phyloP scores from a whole-genome alignment of 2,888 invertebrate species.

The Drosophila dives region DNA sequence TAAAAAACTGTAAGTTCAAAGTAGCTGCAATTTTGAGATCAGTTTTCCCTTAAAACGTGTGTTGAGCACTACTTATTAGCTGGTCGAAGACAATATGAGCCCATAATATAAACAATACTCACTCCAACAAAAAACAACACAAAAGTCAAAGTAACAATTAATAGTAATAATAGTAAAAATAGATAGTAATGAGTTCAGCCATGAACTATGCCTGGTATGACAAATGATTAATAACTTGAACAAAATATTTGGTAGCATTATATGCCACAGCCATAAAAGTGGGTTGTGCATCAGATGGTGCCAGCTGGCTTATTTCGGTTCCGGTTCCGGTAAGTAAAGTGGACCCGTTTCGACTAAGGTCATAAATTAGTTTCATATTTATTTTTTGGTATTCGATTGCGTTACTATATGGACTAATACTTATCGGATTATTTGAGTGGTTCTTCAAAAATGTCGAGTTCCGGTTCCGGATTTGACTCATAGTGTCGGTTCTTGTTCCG shows the following conservation, averaged over 20 bases:
- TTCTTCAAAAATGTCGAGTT: background rate
- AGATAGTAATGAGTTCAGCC: background rate
- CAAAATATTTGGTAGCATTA: background rate
- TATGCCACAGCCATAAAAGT: background rate
- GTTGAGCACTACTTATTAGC: too few species aligned
- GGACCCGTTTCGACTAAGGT: background rate
- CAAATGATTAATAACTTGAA: background rate
- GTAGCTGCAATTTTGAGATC: slow-evolving; percentile 1
- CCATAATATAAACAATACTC: too few species aligned
- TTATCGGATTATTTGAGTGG: background rate
- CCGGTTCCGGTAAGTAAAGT: background rate
- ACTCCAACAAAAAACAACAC: background rate
- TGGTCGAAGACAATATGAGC: too few species aligned
- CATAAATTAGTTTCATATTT: background rate
- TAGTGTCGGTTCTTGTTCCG: background rate
- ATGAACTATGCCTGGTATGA: background rate
- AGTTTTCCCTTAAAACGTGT: too few species aligned
- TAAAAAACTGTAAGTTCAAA: background rate
- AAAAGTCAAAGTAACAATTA: background rate
- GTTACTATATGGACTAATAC: background rate
- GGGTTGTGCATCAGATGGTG: background rate
- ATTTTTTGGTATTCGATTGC: background rate
- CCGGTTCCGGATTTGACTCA: background rate
- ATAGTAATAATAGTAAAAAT: background rate
- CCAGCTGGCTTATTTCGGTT: background rate